These are phyloP conservation scores for Ganaspis sp. DNA, from an alignment of 1,140 invertebrate genomes.

Conservation along the genomic window DNA sequence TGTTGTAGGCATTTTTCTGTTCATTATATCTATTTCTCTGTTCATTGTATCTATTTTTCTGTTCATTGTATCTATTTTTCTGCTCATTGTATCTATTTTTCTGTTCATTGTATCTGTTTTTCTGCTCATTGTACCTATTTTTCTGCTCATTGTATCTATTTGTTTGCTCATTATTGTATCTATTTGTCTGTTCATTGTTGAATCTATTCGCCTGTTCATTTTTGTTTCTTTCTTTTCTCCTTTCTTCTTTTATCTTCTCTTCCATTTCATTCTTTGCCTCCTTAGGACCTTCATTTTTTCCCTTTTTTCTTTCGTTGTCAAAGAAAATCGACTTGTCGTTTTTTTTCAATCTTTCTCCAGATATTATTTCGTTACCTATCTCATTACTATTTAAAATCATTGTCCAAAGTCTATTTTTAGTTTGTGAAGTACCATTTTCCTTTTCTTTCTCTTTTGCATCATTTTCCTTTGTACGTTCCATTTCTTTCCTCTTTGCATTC, in stretches of 20 bases:
- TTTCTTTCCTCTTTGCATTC: no score
- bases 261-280: background rate
- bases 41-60: no score
- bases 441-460: no score
- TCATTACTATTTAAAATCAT: background rate
- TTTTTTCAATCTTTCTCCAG: slow-evolving; percentile 6
- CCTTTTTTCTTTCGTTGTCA: no score
- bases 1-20: background rate
- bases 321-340: background rate
- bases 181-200: no score
- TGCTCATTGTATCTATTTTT: no score
- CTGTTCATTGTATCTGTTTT: no score
- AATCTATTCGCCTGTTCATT: no score
- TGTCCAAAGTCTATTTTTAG: background rate
- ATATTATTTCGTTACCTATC: background rate
- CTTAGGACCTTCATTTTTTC: background rate
- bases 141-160: no score
- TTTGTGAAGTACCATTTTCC: background rate
- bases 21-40: background rate
- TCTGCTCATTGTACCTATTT: no score
- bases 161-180: no score
- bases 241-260: background rate
- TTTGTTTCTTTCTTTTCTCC: background rate
- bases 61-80: background rate
- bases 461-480: no score